These are phyloP conservation scores for Phoxinus dragarum DNA, from an alignment of 2,797 vertebrate species.

Conservation along the genomic window DNA sequence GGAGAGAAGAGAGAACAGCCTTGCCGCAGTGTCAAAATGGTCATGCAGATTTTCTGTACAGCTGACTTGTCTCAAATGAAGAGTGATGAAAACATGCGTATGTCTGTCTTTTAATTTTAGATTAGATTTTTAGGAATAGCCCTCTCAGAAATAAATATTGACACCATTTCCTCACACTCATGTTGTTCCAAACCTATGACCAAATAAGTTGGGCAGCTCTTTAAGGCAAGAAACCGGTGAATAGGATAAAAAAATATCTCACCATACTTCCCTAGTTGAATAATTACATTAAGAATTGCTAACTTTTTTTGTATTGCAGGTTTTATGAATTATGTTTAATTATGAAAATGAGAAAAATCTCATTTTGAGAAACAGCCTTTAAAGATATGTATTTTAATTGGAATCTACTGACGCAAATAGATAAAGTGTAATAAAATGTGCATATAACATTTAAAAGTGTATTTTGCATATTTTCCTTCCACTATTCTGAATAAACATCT, in stretches of 20 bases:
- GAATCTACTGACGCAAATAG: too few relatives aligned
- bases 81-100: neutral
- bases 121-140: neutral
- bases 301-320: neutral
- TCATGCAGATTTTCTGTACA: slow-evolving; percentile 28
- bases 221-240: neutral
- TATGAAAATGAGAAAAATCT: neutral
- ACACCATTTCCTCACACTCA: neutral
- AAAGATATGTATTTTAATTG: too few relatives aligned
- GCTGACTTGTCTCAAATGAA: neutral
- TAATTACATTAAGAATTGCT: neutral
- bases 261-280: neutral
- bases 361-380: too few relatives aligned
- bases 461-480: neutral
- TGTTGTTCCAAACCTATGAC: neutral
- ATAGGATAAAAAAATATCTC: neutral
- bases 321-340: neutral
- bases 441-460: neutral
- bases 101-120: neutral
- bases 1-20: slow-evolving; percentile 16
- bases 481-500: neutral
- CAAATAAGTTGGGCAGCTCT: neutral
- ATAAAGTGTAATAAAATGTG: too few relatives aligned
- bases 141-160: neutral
- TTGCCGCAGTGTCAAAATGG: neutral